Percentiles rank a stretch among this genome's conserved stretches.
Conservation (phyloP, 2,113 vertebrate species). For the Protobothrops mucrosquamatus region DNA sequence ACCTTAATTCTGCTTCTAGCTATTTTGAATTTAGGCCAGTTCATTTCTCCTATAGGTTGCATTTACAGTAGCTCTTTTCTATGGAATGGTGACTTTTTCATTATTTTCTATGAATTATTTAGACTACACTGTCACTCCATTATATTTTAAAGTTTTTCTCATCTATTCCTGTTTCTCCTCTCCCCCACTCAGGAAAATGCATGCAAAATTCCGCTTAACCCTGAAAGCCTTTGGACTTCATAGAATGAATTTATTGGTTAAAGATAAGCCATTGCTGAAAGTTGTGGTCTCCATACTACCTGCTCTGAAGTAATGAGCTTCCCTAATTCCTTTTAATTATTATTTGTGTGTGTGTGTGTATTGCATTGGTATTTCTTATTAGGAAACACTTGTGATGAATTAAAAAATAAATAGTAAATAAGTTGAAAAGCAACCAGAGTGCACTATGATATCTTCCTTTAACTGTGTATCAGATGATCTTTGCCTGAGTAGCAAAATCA, state of each 20-base stretch:
- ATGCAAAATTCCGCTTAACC: slow-evolving; percentile 18
- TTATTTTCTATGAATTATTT: not conserved
- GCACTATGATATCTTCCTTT: slow-evolving; percentile 17
- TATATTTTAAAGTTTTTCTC: not conserved
- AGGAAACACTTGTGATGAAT: slow-evolving; percentile 8
- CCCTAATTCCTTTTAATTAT: not conserved
- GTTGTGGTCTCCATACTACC: not conserved
- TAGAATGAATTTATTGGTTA: slow-evolving; percentile 22
- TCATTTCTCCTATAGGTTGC: not conserved
- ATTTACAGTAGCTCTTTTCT: not conserved
- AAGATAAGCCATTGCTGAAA: not conserved
- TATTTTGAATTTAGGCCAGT: too few species aligned
- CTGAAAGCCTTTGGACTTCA: not conserved
- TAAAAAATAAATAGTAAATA: slow-evolving; percentile 4
- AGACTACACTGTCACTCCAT: not conserved
- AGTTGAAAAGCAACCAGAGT: not conserved
- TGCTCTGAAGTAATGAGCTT: not conserved
- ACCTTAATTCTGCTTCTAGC: not conserved
- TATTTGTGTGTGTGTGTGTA: not conserved
- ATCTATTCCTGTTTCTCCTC: not conserved
- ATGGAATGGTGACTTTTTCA: not conserved
- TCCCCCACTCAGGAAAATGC: slow-evolving; percentile 39
- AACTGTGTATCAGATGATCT: slow-evolving; percentile 14
- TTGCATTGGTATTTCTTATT: slow-evolving; percentile 18
- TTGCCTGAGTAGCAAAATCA: not conserved